Conservation (phyloP, 2,888 invertebrate species). For the Stenurella melanura region DNA sequence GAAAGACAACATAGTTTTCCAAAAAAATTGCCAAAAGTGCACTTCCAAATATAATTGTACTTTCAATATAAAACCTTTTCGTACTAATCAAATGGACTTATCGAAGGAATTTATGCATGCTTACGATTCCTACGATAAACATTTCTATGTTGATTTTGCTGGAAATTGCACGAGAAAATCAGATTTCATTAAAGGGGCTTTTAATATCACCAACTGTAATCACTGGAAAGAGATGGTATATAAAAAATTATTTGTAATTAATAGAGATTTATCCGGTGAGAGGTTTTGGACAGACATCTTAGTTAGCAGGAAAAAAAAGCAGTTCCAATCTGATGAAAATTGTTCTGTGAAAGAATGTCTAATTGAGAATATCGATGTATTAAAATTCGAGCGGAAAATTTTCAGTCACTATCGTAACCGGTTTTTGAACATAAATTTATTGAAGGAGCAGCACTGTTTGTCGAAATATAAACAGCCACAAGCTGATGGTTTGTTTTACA, state of each 20-base stretch:
- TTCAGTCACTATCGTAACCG: constrained; percentile 40
- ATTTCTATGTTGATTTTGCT: constrained; percentile 56
- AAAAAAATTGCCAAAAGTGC: constrained; percentile 58
- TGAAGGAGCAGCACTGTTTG: constrained; percentile 30
- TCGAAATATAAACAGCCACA: constrained; percentile 32
- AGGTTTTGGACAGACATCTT: constrained; percentile 50
- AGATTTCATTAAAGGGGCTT: constrained; percentile 47
- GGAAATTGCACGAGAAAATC: constrained; percentile 58
- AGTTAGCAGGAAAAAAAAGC: constrained; percentile 43
- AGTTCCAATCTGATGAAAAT: constrained; percentile 8
- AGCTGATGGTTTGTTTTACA: constrained; percentile 20
- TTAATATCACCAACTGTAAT: constrained; percentile 57
- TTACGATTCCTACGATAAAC: constrained; percentile 60
- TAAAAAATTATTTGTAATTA: constrained; percentile 56
- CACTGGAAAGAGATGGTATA: constrained; percentile 53
- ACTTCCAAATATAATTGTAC: constrained; percentile 45
- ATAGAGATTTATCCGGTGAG: constrained; percentile 55
- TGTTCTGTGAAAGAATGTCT: background rate
- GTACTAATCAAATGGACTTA: constrained; percentile 42
- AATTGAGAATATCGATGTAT: constrained; percentile 25
- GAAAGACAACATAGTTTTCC: constrained; percentile 49
- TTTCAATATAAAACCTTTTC: constrained; percentile 52
- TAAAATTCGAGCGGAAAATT: constrained; percentile 45
- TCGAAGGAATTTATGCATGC: constrained; percentile 53
- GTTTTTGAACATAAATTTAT: constrained; percentile 41